Base-by-base conservation (phyloP, 37 sponge, comb jelly and placozoan species). In the Theonella swinhoei region DNA sequence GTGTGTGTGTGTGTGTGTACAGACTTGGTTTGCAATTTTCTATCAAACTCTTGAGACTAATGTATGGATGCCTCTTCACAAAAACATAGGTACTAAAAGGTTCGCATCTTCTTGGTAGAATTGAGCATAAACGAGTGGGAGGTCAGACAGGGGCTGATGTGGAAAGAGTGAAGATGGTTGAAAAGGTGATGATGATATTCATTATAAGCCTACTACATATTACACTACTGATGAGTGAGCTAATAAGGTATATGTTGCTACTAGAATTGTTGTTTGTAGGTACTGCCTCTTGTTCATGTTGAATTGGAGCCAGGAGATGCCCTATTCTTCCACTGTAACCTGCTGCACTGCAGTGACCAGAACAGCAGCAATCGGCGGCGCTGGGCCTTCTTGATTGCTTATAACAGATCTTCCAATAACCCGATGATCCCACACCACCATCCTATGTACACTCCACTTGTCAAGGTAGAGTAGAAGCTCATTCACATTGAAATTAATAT, bases 361-460 rank as follows among this genome's bases (percentile, higher is more conserved):
- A 97, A 97, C 88, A 75, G 79, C 78, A 93, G 94, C 82, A 86
- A 89, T 36, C 64, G 81, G 40, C 79, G 88, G 58, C 71, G 97
- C 9, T 93, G 97, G 94, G 94, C 97, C 36, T 88, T 97, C 76
- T 87, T 97, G 71, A 87, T 89, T 68, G 92, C 94, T 19, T 97
- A 94, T 88, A 97, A 97, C 85, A 79, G 92, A 26, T 88, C 90
- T 47, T 75, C 82, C 84, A 97, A 97, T 67, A 68, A 84, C 62
- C 94, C 97, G 36, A 74, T 76, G 38, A 74, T 70, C 31, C 11
- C 61, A 4, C 92, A 94, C 66, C 94, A 91, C 70, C 88, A 87
- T 26, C 92, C 97, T 0, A 58, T 63, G 65, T 97, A 94, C 88
- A 89, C 94, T n/a, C 92, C 92, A 39, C 80, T 97, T 58, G 72